Evolutionary conservation across 2,888 invertebrate genomes (phyloP), one percentile per base, ranked within the genome.

Genomic region (Lamproptera curius): DNA sequence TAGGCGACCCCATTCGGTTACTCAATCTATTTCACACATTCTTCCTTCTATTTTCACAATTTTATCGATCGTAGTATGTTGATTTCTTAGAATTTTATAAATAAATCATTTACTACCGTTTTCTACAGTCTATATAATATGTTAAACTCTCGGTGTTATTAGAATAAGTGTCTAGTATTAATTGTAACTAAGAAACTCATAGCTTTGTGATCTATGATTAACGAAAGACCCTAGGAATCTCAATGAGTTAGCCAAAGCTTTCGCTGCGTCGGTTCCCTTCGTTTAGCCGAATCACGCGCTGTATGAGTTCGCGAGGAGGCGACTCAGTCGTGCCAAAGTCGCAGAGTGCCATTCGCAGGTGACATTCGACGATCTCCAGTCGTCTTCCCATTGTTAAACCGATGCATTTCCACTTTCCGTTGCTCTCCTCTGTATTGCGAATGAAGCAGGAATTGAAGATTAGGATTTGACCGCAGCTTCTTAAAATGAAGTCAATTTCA

Each of bases 301-400:
- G 26, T 42, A 36, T 35, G 16, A 42, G 16, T 9, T 17, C 8
- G 26, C 34, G 40, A 39, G 33, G 20, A 38, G 16, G 38, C n/a
- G 9, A 43, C 42, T 28, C 28, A 39, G 34, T 35, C 26, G 49
- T 49, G 49, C 49, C 49, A 49, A 49, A 49, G 33, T n/a, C n/a
- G n/a, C n/a, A n/a, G n/a, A n/a, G n/a, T n/a, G n/a, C n/a, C n/a
- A n/a, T n/a, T n/a, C n/a, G n/a, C n/a, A n/a, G n/a, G n/a, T n/a
- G n/a, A n/a, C n/a, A n/a, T n/a, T n/a, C n/a, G n/a, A n/a, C n/a
- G n/a, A n/a, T n/a, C n/a, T n/a, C n/a, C n/a, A n/a, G n/a, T n/a
- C n/a, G n/a, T n/a, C 28, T 9, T 9, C 9, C 9, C 2, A 28
- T 10, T 2, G n/a, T 5, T 5, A 10, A 8, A 28, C 9, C n/a